These are phyloP conservation scores for Avahi laniger DNA, from an alignment of 2,797 vertebrate genomes.

Conservation along the genomic window DNA sequence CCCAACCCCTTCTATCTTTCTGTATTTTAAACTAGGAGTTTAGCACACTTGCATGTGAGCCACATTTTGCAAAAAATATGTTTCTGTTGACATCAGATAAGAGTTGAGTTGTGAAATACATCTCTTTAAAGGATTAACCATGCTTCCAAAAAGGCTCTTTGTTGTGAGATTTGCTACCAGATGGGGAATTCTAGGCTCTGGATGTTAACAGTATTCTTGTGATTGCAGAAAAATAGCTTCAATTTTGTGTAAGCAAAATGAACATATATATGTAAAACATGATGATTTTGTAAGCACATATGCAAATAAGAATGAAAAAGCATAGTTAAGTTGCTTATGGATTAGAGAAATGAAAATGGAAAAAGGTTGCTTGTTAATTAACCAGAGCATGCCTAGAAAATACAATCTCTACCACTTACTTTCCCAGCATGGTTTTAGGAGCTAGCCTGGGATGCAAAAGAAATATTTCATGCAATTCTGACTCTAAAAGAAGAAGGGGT, in stretches of 20 bases:
- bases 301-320: constrained; percentile 57
- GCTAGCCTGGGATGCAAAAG: not conserved
- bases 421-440: not conserved
- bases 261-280: constrained; percentile 59
- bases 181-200: constrained; percentile 65
- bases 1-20: not conserved
- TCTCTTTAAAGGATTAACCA: constrained; percentile 58
- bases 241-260: constrained; percentile 63
- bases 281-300: constrained; percentile 42
- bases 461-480: not conserved
- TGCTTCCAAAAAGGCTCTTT: constrained; percentile 58
- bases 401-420: not conserved
- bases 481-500: not conserved
- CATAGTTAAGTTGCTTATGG: constrained; percentile 50
- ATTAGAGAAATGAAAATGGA: constrained; percentile 44
- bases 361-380: constrained; percentile 31
- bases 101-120: constrained; percentile 64
- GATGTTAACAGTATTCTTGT: constrained; percentile 48
- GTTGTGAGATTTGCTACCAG: constrained; percentile 67
- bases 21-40: constrained; percentile 45
- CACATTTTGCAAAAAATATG: constrained; percentile 63
- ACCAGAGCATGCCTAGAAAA: not conserved
- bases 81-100: constrained; percentile 72
- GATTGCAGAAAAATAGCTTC: constrained; percentile 67
- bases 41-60: not conserved